Base-by-base conservation (phyloP, 2,888 invertebrate genomes). In the Dynastes maya region DNA sequence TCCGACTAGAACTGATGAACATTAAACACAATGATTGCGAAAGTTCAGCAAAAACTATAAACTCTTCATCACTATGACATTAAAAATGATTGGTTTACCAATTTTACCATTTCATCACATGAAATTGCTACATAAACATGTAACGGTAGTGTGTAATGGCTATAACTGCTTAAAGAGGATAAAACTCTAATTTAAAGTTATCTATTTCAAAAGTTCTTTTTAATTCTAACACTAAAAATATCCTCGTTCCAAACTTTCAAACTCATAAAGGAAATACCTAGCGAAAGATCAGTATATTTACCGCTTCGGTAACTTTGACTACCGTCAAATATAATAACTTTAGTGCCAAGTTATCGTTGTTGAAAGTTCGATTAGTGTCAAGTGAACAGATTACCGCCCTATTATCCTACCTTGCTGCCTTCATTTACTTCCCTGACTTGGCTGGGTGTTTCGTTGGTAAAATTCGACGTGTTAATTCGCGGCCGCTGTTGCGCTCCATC, bases 321-420 rank as follows among this genome's bases (percentile, higher is more conserved):
- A 68, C 9, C 68, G 51, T 51, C 68, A 68, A 68, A 51, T 51
- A 68, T 68, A 68, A 68, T 51, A 68, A 49, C 27, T 68, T 68
- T 68, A 68, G n/a, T 51, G 68, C 68, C 68, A 68, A 51, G 51
- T 51, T 68, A 68, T 51, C 51, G 51, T 51, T 49, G 68, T 68
- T 68, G 51, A 55, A 71, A 71, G 55, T 71, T 71, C 71, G 71
- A 71, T 71, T 71, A 53, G 55, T 71, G 71, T 71, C 71, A 71
- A 71, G 55, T 58, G 29, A 71, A 71, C 71, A 71, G 53, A 58
- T 71, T 71, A 71, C 71, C 45, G 55, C 71, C 32, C 55, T 37
- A 71, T 55, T 55, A 55, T 55, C 71, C 71, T 55, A 58, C 71
- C 53, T 71, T 71, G 71, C 37, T n/a, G 55, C 55, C 51, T 77